Evolutionary conservation across 2,797 vertebrate species (phyloP).

Genomic region (Tragelaphus eurycerus): DNA sequence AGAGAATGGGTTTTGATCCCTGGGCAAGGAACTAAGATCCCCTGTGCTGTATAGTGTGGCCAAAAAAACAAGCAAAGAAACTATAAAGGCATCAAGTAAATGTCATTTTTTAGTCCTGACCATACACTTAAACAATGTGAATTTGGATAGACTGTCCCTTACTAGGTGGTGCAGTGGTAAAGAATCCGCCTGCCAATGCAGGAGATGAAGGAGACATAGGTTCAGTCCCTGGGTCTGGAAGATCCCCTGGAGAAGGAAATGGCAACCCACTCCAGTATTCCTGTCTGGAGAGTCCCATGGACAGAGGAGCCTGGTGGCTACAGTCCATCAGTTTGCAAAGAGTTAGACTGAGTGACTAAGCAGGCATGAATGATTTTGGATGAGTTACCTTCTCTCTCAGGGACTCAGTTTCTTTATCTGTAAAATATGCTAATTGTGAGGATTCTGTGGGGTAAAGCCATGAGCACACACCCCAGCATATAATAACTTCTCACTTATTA

Average conservation of each 20-base stretch:
- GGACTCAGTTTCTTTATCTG: background rate
- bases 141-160: background rate
- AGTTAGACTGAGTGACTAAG: background rate
- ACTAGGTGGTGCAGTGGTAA: background rate
- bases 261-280: background rate
- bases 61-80: background rate
- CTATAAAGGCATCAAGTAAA: background rate
- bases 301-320: background rate
- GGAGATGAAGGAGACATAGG: background rate
- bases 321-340: background rate
- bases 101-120: background rate
- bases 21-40: background rate
- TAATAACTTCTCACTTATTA: background rate
- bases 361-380: accelerated
- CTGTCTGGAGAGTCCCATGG: background rate
- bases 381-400: background rate
- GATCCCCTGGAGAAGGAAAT: background rate
- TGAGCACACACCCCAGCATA: background rate
- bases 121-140: background rate
- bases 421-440: background rate
- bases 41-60: background rate
- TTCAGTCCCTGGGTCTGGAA: background rate
- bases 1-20: background rate
- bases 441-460: background rate
- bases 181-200: background rate